Evolutionary conservation across 1,140 invertebrate genomes (phyloP).

Genomic region (Aphaenogaster floridana): DNA sequence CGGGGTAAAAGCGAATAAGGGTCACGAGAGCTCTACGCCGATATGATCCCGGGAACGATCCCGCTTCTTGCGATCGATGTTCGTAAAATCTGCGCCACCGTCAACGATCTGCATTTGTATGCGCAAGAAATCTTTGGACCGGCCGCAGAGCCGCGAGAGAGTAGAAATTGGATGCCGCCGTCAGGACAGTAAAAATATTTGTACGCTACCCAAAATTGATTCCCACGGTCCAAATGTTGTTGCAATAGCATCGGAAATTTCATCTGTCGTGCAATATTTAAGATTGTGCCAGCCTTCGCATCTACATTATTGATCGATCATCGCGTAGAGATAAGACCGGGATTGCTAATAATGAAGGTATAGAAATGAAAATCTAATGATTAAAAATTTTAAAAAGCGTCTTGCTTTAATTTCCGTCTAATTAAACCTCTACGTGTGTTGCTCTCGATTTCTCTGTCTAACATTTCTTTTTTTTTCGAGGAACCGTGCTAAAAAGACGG

Average conservation of each 20-base stretch:
- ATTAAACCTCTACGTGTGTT: neutral
- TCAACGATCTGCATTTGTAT: conserved; percentile 59
- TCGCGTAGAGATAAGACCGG: neutral
- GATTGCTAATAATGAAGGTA: neutral
- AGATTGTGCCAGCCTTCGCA: neutral
- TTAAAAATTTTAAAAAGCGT: neutral
- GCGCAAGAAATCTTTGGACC: conserved; percentile 53
- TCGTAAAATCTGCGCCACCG: conserved; percentile 58
- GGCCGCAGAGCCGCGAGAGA: conserved; percentile 2
- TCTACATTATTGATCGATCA: neutral
- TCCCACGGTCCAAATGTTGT: conserved; percentile 30
- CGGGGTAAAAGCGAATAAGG: conserved; percentile 54
- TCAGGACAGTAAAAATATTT: conserved; percentile 65
- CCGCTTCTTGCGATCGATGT: conserved; percentile 54
- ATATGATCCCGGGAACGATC: conserved; percentile 43
- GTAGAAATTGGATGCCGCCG: conserved; percentile 25
- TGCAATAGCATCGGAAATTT: conserved; percentile 35
- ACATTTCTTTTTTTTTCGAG: neutral
- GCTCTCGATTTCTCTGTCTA: neutral
- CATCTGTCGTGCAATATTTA: conserved; percentile 37
- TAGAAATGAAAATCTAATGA: neutral
- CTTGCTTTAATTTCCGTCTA: neutral
- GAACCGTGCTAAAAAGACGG: conserved; percentile 25
- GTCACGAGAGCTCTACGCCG: conserved; percentile 64
- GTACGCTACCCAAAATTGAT: conserved; percentile 58